A percentile compares a stretch with the other conserved stretches of the same genome.
These are phyloP conservation scores for Ageneiosus marmoratus DNA, from an alignment of 2,113 vertebrate species.

Conservation along the genomic window DNA sequence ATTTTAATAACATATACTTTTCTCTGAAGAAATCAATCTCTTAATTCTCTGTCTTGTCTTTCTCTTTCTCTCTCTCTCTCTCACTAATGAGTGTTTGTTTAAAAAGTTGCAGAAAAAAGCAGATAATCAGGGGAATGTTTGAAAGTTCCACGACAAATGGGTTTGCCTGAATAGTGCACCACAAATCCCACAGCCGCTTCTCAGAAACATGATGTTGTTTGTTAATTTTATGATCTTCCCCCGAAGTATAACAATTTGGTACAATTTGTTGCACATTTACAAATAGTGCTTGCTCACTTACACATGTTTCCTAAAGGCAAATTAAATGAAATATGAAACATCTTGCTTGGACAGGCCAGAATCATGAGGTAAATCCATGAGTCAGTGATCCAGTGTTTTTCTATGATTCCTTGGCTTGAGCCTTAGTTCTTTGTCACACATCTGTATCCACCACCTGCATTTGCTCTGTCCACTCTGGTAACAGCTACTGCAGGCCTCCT, in stretches of 20 bases:
- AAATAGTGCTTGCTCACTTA: background rate
- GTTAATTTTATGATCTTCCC: background rate
- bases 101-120: background rate
- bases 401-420: background rate
- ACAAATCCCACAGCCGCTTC: background rate
- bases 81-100: constrained; percentile 14
- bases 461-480: background rate
- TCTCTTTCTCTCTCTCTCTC: background rate
- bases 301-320: background rate
- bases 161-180: background rate
- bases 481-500: background rate
- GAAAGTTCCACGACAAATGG: background rate
- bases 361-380: background rate
- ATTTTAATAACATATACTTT: constrained; percentile 59
- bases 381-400: constrained; percentile 19
- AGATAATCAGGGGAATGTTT: background rate
- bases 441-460: background rate
- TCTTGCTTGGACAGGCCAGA: background rate
- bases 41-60: background rate
- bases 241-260: background rate
- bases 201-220: background rate
- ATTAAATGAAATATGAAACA: background rate
- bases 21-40: constrained; percentile 32
- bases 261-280: background rate
- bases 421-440: background rate